phyloP scores from a whole-genome alignment of 1,140 invertebrate species.

The Whitmania pigra region DNA sequence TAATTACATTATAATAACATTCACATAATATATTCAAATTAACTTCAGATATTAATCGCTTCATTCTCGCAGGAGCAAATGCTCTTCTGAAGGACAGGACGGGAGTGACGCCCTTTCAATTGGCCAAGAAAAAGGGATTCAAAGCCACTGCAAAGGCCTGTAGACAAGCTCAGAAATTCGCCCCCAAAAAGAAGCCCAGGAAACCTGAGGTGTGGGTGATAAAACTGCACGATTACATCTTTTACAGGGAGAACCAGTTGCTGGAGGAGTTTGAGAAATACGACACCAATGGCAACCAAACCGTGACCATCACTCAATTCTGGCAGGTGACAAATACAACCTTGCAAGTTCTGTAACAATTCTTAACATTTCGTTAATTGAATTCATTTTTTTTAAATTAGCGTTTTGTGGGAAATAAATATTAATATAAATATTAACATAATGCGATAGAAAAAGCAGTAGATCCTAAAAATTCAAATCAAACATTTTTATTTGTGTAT shows the following conservation, averaged over 20 bases:
- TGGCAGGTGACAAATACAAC: neutral
- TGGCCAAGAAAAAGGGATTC: slow-evolving; percentile 40
- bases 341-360: too few relatives aligned
- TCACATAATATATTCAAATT: neutral
- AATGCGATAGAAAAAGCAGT: too few relatives aligned
- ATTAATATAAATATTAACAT: too few relatives aligned
- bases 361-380: too few relatives aligned
- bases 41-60: too few relatives aligned
- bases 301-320: slow-evolving; percentile 35
- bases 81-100: slow-evolving; percentile 42
- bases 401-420: too few relatives aligned
- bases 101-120: slow-evolving; percentile 33
- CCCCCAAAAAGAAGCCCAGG: slow-evolving; percentile 40
- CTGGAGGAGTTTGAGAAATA: slow-evolving; percentile 33
- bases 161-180: slow-evolving; percentile 39
- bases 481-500: too few relatives aligned
- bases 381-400: too few relatives aligned
- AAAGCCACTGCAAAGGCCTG: slow-evolving; percentile 41
- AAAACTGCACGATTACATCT: slow-evolving; percentile 40
- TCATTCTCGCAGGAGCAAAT: slow-evolving; percentile 37
- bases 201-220: slow-evolving; percentile 36
- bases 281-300: slow-evolving; percentile 36
- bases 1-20: neutral
- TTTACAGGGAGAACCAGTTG: slow-evolving; percentile 32
- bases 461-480: too few relatives aligned